Evolutionary conservation across 2,888 invertebrate genomes (phyloP), one percentile per base, ranked within the genome.

Genomic region (Acrobasis suavella): DNA sequence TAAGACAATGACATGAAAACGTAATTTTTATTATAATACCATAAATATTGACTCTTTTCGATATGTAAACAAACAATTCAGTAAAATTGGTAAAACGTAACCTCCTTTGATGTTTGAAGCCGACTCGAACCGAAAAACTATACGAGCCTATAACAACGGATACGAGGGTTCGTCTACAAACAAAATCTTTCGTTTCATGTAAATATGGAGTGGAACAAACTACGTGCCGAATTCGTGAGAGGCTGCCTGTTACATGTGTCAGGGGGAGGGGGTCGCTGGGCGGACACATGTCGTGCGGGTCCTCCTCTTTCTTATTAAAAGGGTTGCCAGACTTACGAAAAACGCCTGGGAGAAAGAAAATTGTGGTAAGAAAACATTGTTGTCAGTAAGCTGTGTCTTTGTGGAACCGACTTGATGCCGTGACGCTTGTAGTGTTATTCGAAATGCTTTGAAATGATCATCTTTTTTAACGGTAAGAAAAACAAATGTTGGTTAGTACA

Each of bases 191-290:
- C 81, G 77, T 78, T 77, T 78, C 83, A 88, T 87, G 86, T 88
- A 85, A 89, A 87, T 88, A 87, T 78, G 72, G 79, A 81, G 80
- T 76, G 80, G 80, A 84, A 86, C 87, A 88, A 87, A 88, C 80
- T 73, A 81, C 81, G 81, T 75, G 75, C 76, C 78, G 85, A 83
- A 84, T 85, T 83, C 85, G 82, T 81, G 76, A 83, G 80, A 80
- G 82, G 80, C 82, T 76, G 76, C 75, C 80, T 80, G 74, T 81
- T 82, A 90, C 89, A 89, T 80, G 80, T 90, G 89, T 89, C 73
- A 76, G 75, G 72, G 73, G 77, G 69, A 72, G 73, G 73, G 72
- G 72, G 72, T 65, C 69, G 68, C 72, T 78, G 83, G 86, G 87
- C 81, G 82, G 84, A 89, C 88, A 89, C 82, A 80, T 87, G 88